Evolutionary conservation across 2,888 invertebrate species (phyloP), one percentile per base, ranked within the genome.

Genomic region (Netelia inedita): DNA sequence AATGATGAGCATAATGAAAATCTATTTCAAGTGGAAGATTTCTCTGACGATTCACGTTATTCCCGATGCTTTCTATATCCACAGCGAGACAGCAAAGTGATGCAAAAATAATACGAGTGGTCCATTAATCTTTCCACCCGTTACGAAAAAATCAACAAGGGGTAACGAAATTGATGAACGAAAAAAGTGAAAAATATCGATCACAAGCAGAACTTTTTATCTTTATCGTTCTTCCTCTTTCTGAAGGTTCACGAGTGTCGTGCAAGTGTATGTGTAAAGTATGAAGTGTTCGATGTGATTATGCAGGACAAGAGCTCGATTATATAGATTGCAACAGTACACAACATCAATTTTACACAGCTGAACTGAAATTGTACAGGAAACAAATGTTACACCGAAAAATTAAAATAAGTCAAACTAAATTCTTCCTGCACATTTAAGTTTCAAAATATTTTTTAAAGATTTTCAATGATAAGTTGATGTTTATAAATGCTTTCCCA

Each of bases 211-310:
- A 35, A 35, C 35, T 35, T 35, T 46, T 14, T 46, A 1, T 46
- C 10, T 14, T 46, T 14, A 14, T 10, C 46, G 2, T 14, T 14
- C 14, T 0, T 46, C 3, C 59, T 35, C 50, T 35, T 61, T 35
- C 35, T 78, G 3, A 46, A 53, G 61, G 11, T 28, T 35, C 19
- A 14, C n/a, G 41, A 28, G 21, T 79, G 55, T 65, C 55, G 69
- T 69, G 57, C 23, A 61, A 75, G 55, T 82, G 69, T 81, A 3
- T 21, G 46, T 78, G 68, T 65, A 41, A 63, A n/a, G 57, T 63
- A 35, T 23, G 50, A 11, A n/a, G 50, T 3, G 14, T 50, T 63
- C 50, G 23, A 63, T 61, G 46, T 81, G 59, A 55, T 35, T 35
- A 46, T 46, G 14, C 3, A 46, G 14, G 46, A 14, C 14, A 14